These are phyloP conservation scores for Chamaetylas fuelleborni DNA, from an alignment of 2,113 vertebrate genomes.

Conservation along the genomic window DNA sequence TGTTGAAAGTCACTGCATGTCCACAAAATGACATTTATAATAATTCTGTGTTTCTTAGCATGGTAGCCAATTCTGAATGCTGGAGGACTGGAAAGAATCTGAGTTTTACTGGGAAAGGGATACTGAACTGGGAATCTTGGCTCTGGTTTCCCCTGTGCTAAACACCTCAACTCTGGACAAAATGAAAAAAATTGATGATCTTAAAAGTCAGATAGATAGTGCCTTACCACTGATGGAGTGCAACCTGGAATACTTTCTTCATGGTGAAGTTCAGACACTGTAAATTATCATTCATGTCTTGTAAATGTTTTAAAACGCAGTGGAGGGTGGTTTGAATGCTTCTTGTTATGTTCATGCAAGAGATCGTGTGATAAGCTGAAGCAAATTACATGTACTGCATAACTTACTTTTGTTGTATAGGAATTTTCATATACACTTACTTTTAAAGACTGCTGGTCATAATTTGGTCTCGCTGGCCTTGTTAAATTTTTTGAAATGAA, in stretches of 20 bases:
- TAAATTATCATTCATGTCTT: background rate
- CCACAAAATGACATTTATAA: background rate
- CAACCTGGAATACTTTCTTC: background rate
- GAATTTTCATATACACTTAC: background rate
- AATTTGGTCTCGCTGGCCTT: background rate
- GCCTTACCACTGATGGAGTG: background rate
- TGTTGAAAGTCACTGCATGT: constrained; percentile 11
- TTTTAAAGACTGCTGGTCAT: background rate
- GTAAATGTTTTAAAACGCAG: background rate
- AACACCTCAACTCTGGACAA: background rate
- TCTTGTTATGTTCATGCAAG: background rate
- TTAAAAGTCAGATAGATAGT: background rate
- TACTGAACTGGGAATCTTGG: background rate
- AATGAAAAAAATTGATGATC: background rate
- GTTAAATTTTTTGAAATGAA: background rate
- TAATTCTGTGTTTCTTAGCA: background rate
- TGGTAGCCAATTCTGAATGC: background rate
- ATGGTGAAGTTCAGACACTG: background rate
- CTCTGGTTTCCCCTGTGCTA: background rate
- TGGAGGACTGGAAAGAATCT: background rate
- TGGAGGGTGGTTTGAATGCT: background rate
- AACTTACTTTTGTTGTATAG: background rate
- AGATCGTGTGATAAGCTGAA: background rate
- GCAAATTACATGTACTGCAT: background rate
- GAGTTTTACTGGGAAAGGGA: background rate